phyloP scores from a whole-genome alignment of 2,797 vertebrate species.

The Psittacula echo region DNA sequence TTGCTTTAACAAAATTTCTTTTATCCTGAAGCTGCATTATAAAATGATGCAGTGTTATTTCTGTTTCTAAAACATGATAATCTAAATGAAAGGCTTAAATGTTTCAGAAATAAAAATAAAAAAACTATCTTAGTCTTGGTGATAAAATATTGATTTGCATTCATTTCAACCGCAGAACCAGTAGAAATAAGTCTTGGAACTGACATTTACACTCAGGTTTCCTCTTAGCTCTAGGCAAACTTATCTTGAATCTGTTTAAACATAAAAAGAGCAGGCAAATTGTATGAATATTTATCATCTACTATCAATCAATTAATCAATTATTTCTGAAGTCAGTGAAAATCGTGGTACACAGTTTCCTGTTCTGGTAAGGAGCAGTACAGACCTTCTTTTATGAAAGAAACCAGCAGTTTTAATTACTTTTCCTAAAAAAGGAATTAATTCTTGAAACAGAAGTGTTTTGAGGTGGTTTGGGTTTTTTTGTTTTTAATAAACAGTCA shows the following conservation, averaged over 20 bases:
- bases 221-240: slow-evolving; percentile 36
- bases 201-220: slow-evolving; percentile 1
- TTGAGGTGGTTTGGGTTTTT: background rate
- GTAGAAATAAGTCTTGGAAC: background rate
- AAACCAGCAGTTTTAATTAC: background rate
- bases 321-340: background rate
- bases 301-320: background rate
- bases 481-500: background rate
- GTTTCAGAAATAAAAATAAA: background rate
- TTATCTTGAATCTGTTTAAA: slow-evolving; percentile 14
- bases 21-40: background rate
- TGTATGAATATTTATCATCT: background rate
- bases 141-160: background rate
- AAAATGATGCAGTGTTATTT: background rate
- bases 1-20: background rate
- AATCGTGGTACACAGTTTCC: background rate
- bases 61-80: background rate
- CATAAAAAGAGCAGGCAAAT: background rate
- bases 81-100: background rate
- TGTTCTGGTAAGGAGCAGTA: background rate
- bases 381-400: background rate
- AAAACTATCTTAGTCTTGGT: background rate
- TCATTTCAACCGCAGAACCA: background rate
- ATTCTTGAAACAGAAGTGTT: background rate
- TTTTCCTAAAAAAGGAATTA: background rate